Evolutionary conservation across 2,113 vertebrate species (phyloP).

Genomic region (Origma solitaria): DNA sequence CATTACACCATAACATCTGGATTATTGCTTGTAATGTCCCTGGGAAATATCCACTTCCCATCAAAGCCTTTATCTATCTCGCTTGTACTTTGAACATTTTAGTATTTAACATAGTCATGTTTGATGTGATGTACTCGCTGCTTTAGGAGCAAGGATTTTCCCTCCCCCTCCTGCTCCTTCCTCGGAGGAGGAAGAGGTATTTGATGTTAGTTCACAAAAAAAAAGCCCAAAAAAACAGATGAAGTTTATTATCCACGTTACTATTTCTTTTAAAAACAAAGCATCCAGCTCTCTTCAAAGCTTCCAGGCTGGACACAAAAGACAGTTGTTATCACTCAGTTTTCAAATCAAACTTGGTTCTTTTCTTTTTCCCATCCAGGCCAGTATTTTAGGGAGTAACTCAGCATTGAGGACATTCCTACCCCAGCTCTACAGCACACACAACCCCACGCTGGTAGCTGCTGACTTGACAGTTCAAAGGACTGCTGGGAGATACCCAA

Average conservation of each 20-base stretch:
- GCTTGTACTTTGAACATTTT: constrained; percentile 79
- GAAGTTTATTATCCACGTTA: neutral
- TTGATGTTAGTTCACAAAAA: constrained; percentile 35
- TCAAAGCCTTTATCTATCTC: constrained; percentile 91
- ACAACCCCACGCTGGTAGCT: neutral
- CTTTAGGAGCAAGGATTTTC: constrained; percentile 30
- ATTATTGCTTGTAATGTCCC: constrained; percentile 95
- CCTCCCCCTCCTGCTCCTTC: neutral
- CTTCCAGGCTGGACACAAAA: constrained; percentile 1
- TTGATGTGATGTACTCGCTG: constrained; percentile 73
- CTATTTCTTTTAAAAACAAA: constrained; percentile 51
- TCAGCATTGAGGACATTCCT: neutral
- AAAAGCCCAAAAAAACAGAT: neutral
- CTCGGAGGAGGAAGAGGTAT: constrained; percentile 15
- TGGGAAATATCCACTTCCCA: constrained; percentile 96
- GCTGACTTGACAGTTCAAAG: neutral
- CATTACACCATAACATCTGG: constrained; percentile 97
- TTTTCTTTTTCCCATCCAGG: neutral
- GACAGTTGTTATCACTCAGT: neutral
- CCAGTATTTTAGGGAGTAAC: neutral
- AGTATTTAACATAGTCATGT: constrained; percentile 73
- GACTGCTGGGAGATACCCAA: neutral
- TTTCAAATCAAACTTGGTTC: neutral
- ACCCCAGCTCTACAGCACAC: neutral
- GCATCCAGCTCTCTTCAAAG: neutral